Evolutionary conservation across 2,113 vertebrate genomes (phyloP), one percentile per base, ranked within the genome.

Genomic region (Dromaius novaehollandiae): DNA sequence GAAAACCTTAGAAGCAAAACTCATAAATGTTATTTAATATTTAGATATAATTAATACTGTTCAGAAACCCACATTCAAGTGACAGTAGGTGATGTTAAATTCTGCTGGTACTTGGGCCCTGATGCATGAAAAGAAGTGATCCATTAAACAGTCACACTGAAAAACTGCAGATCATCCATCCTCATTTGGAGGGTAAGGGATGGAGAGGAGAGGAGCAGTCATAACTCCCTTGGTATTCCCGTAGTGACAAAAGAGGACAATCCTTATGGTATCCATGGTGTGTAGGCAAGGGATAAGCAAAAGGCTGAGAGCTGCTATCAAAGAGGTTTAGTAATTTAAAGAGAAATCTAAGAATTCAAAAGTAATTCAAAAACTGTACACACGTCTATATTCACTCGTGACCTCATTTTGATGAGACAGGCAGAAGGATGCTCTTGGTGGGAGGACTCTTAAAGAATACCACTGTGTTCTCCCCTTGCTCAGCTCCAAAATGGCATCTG

Each of bases 181-280:
- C 84, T 88, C 89, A 53, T 88, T 93, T 63, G 64, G 88, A 88
- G 60, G 53, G 64, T 70, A 94, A 51, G 8, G 20, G 24, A 61
- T 61, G 50, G 66, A 53, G 60, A 90, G 64, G 75, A 85, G 58
- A 91, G 88, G 28, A 93, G 50, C 16, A 0, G 0, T 93, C 75
- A 30, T 11, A 65, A 44, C 18, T 89, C 42, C 42, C n/a, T 63
- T 79, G 30, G 56, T n/a, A 96, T 97, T 77, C 91, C 95, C 92
- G 88, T 93, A 93, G 91, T 74, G 95, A 96, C 2, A 0, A 60
- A 71, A 77, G 79, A 90, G 71, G 90, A 93, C 79, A 63, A 44
- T 92, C 85, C 68, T 69, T 77, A 58, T 60, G 28, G 86, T 94
- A 94, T 93, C 94, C 79, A 91, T 82, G 88, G 85, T 60, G 75